These are phyloP conservation scores for Spizaetus ornatus DNA, from an alignment of 2,113 vertebrate species.

Conservation along the genomic window DNA sequence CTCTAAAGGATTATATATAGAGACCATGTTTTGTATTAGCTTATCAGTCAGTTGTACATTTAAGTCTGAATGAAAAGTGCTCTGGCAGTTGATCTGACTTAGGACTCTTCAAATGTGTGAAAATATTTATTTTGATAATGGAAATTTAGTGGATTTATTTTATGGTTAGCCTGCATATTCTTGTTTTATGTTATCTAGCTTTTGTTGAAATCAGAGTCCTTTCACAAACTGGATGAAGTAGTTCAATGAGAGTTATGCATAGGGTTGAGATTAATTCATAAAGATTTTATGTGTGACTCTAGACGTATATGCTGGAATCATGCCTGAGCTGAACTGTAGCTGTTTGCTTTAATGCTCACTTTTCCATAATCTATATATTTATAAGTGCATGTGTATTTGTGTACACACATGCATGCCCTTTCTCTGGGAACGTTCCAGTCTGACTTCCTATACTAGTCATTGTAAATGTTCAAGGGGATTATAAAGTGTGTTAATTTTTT, in stretches of 20 bases:
- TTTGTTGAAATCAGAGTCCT: background rate
- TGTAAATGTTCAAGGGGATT: background rate
- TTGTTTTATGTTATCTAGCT: background rate
- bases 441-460: background rate
- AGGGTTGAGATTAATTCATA: background rate
- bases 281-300: background rate
- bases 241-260: background rate
- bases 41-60: background rate
- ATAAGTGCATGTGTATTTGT: background rate
- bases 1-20: background rate
- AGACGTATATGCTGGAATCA: background rate
- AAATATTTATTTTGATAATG: background rate
- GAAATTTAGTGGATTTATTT: background rate
- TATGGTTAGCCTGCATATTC: background rate
- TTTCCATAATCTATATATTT: background rate
- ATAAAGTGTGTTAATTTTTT: background rate
- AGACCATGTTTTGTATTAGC: background rate
- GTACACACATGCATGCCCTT: background rate
- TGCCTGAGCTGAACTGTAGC: background rate
- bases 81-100: background rate
- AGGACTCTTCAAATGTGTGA: background rate
- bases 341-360: background rate
- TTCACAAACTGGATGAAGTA: background rate
- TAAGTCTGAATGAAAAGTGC: background rate
- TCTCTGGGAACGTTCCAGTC: background rate